phyloP scores from a whole-genome alignment of 2,113 vertebrate genomes.

The Syrrhaptes paradoxus region DNA sequence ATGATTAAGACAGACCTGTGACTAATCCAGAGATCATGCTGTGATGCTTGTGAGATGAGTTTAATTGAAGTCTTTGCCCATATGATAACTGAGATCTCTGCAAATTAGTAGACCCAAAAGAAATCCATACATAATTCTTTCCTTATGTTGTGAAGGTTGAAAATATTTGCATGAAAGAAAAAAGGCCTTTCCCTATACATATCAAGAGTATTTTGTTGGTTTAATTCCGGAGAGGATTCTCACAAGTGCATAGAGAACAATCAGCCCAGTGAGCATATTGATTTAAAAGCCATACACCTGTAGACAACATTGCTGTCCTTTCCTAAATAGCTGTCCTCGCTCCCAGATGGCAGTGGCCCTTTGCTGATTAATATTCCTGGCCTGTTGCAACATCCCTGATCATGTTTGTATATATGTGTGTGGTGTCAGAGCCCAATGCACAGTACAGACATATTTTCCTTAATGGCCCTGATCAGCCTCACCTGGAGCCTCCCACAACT shows the following conservation, averaged over 20 bases:
- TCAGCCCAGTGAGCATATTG: not conserved
- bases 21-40: not conserved
- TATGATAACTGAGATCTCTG: not conserved
- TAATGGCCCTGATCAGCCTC: not conserved
- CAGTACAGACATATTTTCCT: not conserved
- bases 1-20: not conserved
- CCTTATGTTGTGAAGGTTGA: not conserved
- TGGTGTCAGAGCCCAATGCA: not conserved
- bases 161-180: not conserved
- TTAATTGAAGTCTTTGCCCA: not conserved
- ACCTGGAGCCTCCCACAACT: not conserved
- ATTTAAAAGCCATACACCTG: not conserved
- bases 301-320: not conserved
- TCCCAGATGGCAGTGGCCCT: not conserved
- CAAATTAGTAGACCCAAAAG: not conserved
- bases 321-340: not conserved
- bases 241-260: not conserved
- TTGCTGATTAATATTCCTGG: not conserved
- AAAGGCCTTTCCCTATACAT: not conserved
- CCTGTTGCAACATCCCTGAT: not conserved
- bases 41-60: not conserved
- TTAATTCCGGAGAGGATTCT: not conserved
- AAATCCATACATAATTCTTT: not conserved
- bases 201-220: not conserved
- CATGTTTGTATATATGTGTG: not conserved